These are phyloP conservation scores for Strigamia transsilvanica DNA, from an alignment of 2,888 invertebrate species.

Conservation along the genomic window DNA sequence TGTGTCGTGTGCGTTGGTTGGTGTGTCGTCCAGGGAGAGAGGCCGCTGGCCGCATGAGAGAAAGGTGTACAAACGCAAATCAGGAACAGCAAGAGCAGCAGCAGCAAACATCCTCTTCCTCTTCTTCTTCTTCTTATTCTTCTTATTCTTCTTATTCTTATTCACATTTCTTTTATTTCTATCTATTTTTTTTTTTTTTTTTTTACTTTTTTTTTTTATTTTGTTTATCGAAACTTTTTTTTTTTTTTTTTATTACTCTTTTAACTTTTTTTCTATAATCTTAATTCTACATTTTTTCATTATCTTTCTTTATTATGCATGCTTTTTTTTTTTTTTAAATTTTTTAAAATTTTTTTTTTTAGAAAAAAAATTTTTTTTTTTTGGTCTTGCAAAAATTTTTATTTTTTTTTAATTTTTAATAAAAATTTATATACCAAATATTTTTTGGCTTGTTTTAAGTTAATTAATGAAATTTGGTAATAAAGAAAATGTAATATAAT, in stretches of 20 bases:
- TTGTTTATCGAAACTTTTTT: not conserved
- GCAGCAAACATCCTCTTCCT: conserved; percentile 50
- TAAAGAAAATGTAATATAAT: no score
- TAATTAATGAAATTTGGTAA: not conserved
- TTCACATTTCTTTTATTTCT: conserved; percentile 22
- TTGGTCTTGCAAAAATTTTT: conserved; percentile 1
- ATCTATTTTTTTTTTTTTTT: conserved; percentile 15
- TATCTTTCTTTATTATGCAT: conserved; percentile 10
- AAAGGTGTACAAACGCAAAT: conserved; percentile 51
- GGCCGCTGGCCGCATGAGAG: conserved; percentile 49
- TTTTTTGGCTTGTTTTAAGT: conserved; percentile 43
- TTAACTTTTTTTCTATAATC: not conserved
- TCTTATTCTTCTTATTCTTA: conserved; percentile 27
- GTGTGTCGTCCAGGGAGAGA: conserved; percentile 49
- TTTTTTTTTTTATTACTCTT: not conserved
- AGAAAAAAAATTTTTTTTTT: no score
- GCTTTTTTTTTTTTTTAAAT: conserved; percentile 15
- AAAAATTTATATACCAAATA: not conserved
- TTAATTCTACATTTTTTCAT: conserved; percentile 23
- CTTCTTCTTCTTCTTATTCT: conserved; percentile 4
- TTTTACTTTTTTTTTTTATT: not conserved
- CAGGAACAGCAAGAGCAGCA: conserved; percentile 54
- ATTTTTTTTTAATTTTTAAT: conserved; percentile 46
- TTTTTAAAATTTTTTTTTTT: conserved; percentile 32
- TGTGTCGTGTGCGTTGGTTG: conserved; percentile 49